Conservation (phyloP, 2,113 vertebrate species). For the Cavia aperea region DNA sequence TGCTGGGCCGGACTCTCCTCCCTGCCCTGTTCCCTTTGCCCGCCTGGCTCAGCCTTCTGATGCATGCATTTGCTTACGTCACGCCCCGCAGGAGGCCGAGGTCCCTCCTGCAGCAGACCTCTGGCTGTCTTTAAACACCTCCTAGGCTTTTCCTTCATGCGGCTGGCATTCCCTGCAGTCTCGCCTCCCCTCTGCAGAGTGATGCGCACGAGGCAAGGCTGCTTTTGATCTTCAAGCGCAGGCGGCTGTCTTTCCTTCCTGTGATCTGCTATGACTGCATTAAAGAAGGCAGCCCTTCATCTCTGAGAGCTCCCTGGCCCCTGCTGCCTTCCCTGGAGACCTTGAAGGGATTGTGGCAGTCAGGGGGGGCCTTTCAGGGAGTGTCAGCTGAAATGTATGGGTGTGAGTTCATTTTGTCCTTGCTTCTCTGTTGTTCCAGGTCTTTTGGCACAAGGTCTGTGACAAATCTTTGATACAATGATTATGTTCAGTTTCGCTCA, state of each 20-base stretch:
- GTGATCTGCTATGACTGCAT: neutral
- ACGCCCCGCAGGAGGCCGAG: neutral
- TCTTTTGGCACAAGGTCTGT: neutral
- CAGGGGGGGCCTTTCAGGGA: neutral
- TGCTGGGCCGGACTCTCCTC: neutral
- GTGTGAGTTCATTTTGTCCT: neutral
- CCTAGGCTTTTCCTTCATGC: neutral
- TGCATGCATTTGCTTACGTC: neutral
- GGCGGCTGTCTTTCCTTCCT: neutral
- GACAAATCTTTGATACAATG: constrained; percentile 26
- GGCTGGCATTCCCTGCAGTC: neutral
- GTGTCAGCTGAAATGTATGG: neutral
- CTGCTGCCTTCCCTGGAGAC: constrained; percentile 6
- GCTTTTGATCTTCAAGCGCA: constrained; percentile 1
- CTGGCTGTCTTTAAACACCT: neutral
- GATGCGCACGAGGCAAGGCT: neutral
- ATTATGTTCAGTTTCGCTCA: neutral
- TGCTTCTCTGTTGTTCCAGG: neutral
- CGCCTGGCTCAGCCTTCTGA: neutral
- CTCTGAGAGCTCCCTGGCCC: neutral
- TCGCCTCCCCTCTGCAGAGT: neutral
- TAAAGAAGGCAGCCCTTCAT: neutral
- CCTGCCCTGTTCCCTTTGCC: neutral
- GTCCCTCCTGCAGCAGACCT: neutral
- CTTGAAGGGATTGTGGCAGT: constrained; percentile 38